Base-by-base conservation (phyloP, 2,113 vertebrate species). In the Lepisosteus oculatus region DNA sequence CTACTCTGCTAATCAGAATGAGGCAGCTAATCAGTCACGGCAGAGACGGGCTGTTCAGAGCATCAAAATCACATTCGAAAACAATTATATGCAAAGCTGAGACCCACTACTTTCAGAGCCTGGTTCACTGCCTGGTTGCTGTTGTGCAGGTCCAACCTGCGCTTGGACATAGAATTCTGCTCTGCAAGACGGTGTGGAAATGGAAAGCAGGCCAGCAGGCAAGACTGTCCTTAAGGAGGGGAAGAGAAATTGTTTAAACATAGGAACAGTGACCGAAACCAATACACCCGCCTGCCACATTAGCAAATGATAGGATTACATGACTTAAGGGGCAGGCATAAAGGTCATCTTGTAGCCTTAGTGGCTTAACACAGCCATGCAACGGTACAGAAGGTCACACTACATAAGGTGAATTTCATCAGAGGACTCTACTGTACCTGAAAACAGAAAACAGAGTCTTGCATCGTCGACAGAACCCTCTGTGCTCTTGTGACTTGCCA, bases 31-130 rank as follows among this genome's bases (percentile, higher is more conserved):
- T 90, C 79, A 80, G 57, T 79, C 77, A 77, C 78, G 83, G 86
- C 84, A 85, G 73, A 80, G 76, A 84, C 86, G 87, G 79, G 85
- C 85, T 85, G 81, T 82, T 89, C 73, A 71, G 74, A 72, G 81
- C 80, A 86, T 85, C 80, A 83, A 84, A 87, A 84, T 86, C 78
- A 79, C 83, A 87, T 88, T 86, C 83, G 75, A 76, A 80, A 82
- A 84, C 78, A 80, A 84, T 85, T 79, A 77, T 72, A 78, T 80
- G 78, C 77, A 65, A 59, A 77, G 78, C 81, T 69, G 70, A 76
- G 72, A 77, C 72, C 72, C 74, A 77, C 85, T 80, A 74, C 75
- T 47, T 68, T 69, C 6, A 3, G 70, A 73, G 78, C 67, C 78
- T 12, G 68, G 74, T 63, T 72, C 72, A 75, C 71, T 83, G 84